These are phyloP conservation scores for Semicossyphus pulcher DNA, from an alignment of 2,113 vertebrate genomes.

Conservation along the genomic window DNA sequence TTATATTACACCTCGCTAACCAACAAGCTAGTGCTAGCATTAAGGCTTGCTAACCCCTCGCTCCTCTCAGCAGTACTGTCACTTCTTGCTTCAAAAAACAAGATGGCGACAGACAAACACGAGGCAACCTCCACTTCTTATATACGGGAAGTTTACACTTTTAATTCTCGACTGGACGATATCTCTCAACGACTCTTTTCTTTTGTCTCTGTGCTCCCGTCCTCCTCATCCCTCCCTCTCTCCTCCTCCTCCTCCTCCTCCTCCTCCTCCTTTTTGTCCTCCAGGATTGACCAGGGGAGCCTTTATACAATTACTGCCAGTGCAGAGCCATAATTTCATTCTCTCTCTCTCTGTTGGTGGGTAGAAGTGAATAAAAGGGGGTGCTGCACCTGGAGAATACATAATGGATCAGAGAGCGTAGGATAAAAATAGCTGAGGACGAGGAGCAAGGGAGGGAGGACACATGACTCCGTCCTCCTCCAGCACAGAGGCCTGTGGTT, in stretches of 20 bases:
- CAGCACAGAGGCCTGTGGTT: constrained; percentile 44
- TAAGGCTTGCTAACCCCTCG: too few species aligned
- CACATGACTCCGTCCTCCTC: constrained; percentile 22
- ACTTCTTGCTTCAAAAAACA: too few species aligned
- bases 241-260: constrained; percentile 4
- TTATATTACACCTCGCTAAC: too few species aligned
- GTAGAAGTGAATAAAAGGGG: constrained; percentile 29
- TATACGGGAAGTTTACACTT: too few species aligned
- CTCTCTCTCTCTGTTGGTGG: constrained; percentile 21
- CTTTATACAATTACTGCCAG: constrained; percentile 48
- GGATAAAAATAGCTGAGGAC: constrained; percentile 58
- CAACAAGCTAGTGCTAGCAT: too few species aligned
- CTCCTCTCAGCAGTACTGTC: too few species aligned
- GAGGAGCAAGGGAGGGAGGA: background rate
- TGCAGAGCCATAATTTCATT: constrained; percentile 41
- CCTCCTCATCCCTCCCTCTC: background rate
- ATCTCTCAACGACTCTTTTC: too few species aligned
- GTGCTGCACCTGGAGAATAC: constrained; percentile 35
- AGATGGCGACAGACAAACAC: too few species aligned
- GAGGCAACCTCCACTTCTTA: too few species aligned
- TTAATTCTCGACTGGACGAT: too few species aligned
- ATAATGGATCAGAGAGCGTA: constrained; percentile 51
- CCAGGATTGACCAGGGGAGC: constrained; percentile 21
- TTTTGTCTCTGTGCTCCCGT: too few species aligned
- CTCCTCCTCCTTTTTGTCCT: constrained; percentile 31